Base-by-base conservation (phyloP, 2,113 vertebrate genomes). In the Taurulus bubalis region DNA sequence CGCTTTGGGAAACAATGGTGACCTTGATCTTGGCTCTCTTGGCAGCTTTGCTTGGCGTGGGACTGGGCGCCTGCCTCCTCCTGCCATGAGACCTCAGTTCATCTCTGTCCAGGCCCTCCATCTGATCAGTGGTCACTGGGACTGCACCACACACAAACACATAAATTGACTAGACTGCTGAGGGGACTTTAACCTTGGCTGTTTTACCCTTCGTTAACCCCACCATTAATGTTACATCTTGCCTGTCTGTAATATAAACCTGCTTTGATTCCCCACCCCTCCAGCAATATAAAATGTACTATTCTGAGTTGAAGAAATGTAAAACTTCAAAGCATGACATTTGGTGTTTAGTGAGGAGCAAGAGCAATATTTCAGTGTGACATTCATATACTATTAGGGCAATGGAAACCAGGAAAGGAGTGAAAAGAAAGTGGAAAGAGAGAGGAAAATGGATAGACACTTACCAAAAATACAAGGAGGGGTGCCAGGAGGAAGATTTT, bases 381-480 rank as follows among this genome's bases (percentile, higher is more conserved):
- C 12, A 70, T 71, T 62, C 20, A 15, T 38, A 36, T 64, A 59
- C 30, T 77, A 71, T 12, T n/a, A 71, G 66, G 77, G 79, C 55
- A 65, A 67, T 26, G 28, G 83, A 80, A 72, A 77, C 34, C 74
- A 85, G 59, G 55, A 83, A 67, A 87, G 74, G 53, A 62, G 74
- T 64, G 59, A 75, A 75, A 63, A 70, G 24, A 53, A 2, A 86
- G 75, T 83, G 71, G 64, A 78, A 70, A 82, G 38, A 65, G 75
- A 75, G 64, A 87, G 75, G 69, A 90, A 65, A 80, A 91, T 73
- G 77, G 87, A 95, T 67, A 91, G 87, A 93, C 93, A 99, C 98
- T 98, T 96, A 99, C 98, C 98, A 94, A 98, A 97, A 87, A 98
- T 96, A 96, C 98, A 98, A 90, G 98, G 96, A 89, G 97, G 96